A percentile compares a stretch with the other conserved stretches of the same genome.
phyloP scores from a whole-genome alignment of 2,113 vertebrate genomes.

The Grantiella picta region DNA sequence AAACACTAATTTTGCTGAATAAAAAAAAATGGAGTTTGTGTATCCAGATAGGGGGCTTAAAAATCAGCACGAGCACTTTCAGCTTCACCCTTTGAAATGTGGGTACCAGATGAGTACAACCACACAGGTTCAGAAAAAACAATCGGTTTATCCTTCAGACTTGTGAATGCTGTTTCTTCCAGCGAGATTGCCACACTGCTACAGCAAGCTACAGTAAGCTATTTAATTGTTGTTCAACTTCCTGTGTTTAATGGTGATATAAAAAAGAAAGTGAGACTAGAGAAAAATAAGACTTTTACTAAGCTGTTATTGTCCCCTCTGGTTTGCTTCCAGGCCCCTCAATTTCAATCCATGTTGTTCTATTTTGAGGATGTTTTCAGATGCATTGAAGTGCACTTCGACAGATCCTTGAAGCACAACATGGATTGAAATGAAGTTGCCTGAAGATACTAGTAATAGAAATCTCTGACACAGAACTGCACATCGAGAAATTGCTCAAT shows the following conservation, averaged over 20 bases:
- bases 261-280: not conserved
- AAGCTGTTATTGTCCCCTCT: not conserved
- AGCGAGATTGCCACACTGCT: not conserved
- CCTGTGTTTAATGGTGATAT: not conserved
- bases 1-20: not conserved
- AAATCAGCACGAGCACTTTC: not conserved
- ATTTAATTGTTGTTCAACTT: not conserved
- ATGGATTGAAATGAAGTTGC: constrained; percentile 8
- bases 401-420: constrained; percentile 15
- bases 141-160: not conserved
- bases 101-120: not conserved
- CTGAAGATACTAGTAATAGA: not conserved
- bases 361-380: constrained; percentile 10
- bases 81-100: not conserved
- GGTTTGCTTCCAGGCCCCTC: constrained; percentile 16
- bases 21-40: not conserved
- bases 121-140: not conserved
- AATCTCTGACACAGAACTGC: not conserved
- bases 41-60: not conserved
- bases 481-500: constrained; percentile 1
- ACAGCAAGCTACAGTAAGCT: not conserved
- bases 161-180: not conserved
- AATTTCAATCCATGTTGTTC: constrained; percentile 15
- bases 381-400: not conserved
- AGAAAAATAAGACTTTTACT: not conserved